Conservation (phyloP, 2,113 vertebrate genomes). For the Fukomys damarensis region DNA sequence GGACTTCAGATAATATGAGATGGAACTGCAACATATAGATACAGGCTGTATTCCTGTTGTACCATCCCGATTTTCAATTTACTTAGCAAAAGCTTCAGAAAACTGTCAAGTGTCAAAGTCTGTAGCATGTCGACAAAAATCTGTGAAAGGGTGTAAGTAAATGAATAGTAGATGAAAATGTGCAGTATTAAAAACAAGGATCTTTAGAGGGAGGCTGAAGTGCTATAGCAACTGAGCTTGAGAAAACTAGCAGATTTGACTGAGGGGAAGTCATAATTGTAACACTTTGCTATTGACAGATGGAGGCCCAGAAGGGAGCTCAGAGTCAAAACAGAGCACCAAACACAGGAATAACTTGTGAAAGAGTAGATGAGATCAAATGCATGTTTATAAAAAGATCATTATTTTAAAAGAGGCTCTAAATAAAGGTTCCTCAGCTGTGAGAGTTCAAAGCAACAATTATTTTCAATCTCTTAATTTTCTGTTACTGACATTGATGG, state of each 20-base stretch:
- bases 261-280: slow-evolving; percentile 79
- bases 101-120: slow-evolving; percentile 83
- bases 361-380: slow-evolving; percentile 80
- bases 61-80: slow-evolving; percentile 82
- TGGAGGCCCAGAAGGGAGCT: slow-evolving; percentile 80
- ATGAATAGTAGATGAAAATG: slow-evolving; percentile 77
- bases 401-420: slow-evolving; percentile 76
- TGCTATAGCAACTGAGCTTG: slow-evolving; percentile 78
- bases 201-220: slow-evolving; percentile 72
- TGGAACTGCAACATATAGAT: slow-evolving; percentile 28
- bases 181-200: slow-evolving; percentile 82
- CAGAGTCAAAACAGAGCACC: slow-evolving; percentile 84
- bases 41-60: slow-evolving; percentile 75
- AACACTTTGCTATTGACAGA: slow-evolving; percentile 81
- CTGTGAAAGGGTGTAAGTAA: slow-evolving; percentile 67
- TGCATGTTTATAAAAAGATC: slow-evolving; percentile 79
- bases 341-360: slow-evolving; percentile 78
- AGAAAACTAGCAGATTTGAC: slow-evolving; percentile 79
- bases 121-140: slow-evolving; percentile 81
- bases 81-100: slow-evolving; percentile 77
- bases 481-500: slow-evolving; percentile 6
- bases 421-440: slow-evolving; percentile 71
- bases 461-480: slow-evolving; percentile 65
- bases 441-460: slow-evolving; percentile 72
- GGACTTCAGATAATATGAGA: slow-evolving; percentile 67